Percentiles rank a stretch among this genome's conserved stretches.
These are phyloP conservation scores for Leguminivora glycinivorella DNA, from an alignment of 1,140 invertebrate genomes.

Conservation along the genomic window DNA sequence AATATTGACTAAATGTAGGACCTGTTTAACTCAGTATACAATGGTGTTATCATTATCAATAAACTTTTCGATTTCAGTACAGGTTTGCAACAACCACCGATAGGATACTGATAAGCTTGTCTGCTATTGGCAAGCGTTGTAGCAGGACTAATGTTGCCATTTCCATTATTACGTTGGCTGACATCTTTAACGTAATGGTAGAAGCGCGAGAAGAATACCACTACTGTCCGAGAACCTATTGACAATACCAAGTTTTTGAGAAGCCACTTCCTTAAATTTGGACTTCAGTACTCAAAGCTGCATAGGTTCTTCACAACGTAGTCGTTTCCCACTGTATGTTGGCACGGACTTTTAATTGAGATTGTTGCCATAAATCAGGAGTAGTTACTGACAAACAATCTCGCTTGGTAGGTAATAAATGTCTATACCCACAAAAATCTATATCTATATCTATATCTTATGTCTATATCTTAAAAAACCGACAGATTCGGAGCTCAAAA, in stretches of 20 bases:
- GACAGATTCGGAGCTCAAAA: too few relatives aligned
- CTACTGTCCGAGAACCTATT: slow-evolving; percentile 22
- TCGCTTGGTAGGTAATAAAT: too few relatives aligned
- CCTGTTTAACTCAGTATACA: background rate
- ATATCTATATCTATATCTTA: too few relatives aligned
- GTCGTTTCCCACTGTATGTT: slow-evolving; percentile 44
- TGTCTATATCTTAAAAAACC: too few relatives aligned
- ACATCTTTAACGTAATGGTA: slow-evolving; percentile 49
- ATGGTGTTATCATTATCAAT: background rate
- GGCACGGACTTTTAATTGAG: slow-evolving; percentile 47
- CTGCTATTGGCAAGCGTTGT: slow-evolving; percentile 38
- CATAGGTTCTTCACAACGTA: slow-evolving; percentile 40
- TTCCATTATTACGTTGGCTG: slow-evolving; percentile 45
- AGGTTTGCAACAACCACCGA: slow-evolving; percentile 46
- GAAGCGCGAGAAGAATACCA: slow-evolving; percentile 37
- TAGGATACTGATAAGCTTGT: slow-evolving; percentile 41
- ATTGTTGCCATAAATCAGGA: slow-evolving; percentile 55
- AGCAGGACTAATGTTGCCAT: slow-evolving; percentile 43
- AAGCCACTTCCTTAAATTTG: slow-evolving; percentile 41
- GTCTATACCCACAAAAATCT: too few relatives aligned
- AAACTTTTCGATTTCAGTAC: slow-evolving; percentile 40
- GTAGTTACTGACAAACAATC: background rate
- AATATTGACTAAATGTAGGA: too few relatives aligned
- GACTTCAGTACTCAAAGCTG: slow-evolving; percentile 38
- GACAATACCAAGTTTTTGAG: slow-evolving; percentile 37